These are phyloP conservation scores for Edolisoma coerulescens DNA, from an alignment of 2,113 vertebrate genomes.

Conservation along the genomic window DNA sequence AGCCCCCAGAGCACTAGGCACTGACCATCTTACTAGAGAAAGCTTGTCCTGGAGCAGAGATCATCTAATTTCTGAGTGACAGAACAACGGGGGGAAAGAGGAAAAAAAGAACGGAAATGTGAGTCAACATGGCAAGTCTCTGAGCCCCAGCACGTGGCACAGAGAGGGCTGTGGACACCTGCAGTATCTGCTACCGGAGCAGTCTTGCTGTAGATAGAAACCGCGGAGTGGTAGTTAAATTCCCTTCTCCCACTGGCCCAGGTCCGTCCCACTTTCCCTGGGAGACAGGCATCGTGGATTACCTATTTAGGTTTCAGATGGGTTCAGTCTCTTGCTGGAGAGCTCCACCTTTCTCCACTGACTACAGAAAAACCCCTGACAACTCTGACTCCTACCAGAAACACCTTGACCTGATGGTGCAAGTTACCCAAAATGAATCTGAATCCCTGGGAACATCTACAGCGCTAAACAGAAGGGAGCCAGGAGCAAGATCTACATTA, in stretches of 20 bases:
- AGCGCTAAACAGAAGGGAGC: not conserved
- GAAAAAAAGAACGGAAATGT: not conserved
- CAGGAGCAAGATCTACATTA: rapidly evolving
- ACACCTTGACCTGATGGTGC: not conserved
- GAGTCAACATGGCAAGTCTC: not conserved
- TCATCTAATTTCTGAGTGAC: not conserved
- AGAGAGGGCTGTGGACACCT: not conserved
- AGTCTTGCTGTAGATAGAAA: not conserved
- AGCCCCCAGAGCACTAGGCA: not conserved
- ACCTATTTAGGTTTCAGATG: not conserved
- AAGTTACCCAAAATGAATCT: not conserved
- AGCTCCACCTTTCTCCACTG: not conserved
- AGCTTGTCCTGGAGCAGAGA: not conserved
- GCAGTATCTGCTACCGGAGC: not conserved
- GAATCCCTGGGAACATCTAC: not conserved
- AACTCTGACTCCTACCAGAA: not conserved
- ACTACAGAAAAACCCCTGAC: not conserved
- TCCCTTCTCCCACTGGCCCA: not conserved
- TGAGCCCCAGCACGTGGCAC: not conserved
- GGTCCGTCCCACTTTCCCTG: not conserved
- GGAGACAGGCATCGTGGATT: not conserved
- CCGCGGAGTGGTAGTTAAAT: not conserved
- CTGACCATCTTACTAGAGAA: not conserved
- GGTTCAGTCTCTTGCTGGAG: not conserved
- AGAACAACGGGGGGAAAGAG: not conserved